Evolutionary conservation across 2,888 invertebrate genomes (phyloP), one percentile per base, ranked within the genome.

Genomic region (Pandemis corylana): DNA sequence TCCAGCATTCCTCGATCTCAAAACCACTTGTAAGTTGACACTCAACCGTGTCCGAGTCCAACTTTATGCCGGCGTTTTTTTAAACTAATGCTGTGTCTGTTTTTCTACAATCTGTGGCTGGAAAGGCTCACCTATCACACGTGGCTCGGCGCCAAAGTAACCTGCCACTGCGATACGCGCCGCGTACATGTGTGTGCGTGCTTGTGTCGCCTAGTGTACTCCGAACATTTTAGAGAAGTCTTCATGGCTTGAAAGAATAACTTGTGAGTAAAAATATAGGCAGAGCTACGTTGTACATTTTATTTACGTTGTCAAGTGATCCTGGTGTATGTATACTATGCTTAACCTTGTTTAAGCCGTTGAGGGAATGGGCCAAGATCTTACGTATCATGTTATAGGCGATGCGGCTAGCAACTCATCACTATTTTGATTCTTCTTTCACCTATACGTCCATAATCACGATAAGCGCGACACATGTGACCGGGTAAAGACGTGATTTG

Each of bases 141-240:
- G 80, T 79, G 87, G 89, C 86, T 82, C 83, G 46, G 78, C 86
- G 90, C 90, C 90, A 90, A 89, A 87, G 86, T 84, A 88, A 89
- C 89, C 89, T 89, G 89, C 85, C 84, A 76, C 76, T 46, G 12
- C 46, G 70, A 59, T 74, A 66, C 73, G 69, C 53, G 20, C 51
- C 28, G 28, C 28, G 4, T 62, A 56, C 41, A 44, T 12, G 15
- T 49, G 53, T 20, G 42, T 53, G 56, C 28, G 51, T 49, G 49
- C 51, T 71, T 15, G 53, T 20, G 71, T 71, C 63, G 65, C 65
- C 42, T 51, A 44, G 51, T 68, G 56, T 66, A 66, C 64, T 44
- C 5, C 49, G 13, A 12, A 36, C 36, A 65, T 46, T 46, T 49
- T 65, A 28, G 28, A 49, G 56, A 59, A 63, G 20, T 13, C 62